Evolutionary conservation across 2,888 invertebrate species (phyloP), one percentile per base, ranked within the genome.

Genomic region (Caenorhabditis panamensis): DNA sequence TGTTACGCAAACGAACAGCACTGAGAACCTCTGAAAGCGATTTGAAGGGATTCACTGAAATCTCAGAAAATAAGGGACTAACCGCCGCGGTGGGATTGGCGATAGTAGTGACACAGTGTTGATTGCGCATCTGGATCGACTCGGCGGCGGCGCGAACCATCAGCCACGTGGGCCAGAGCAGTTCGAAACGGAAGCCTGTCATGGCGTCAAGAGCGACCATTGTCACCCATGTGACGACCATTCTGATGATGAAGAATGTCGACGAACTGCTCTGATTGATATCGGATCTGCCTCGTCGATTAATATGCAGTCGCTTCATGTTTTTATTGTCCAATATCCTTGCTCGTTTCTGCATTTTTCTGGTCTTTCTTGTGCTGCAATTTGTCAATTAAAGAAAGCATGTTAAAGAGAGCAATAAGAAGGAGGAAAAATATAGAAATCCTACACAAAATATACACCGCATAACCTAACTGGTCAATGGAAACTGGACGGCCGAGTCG

Each of bases 81-180:
- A 84, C 84, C 61, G 82, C 79, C 11, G 82, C 69, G 22, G 84
- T 63, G 11, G 76, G 77, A 62, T 78, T 83, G 51, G 84, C 78
- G 24, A 84, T 62, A 2, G 82, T 80, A 26, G 79, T 56, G 37
- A 84, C 69, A 49, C 82, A 61, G 51, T 76, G 80, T 16, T 97
- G 97, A 93, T 97, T 97, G 31, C 66, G 44, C 93, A 96, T 97
- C 93, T 96, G 96, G 93, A 96, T 97, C 88, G 97, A 96, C 93
- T 97, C 97, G 92, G 96, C 96, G 89, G 97, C 95, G 92, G 96
- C 96, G 92, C 96, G 94, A 88, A 97, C 93, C 91, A 98, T 94
- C 90, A 98, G 94, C 95, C 97, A 97, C 93, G 97, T 96, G 68
- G 98, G 97, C 96, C 97, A 98, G 91, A 98, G 94, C 93, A 97